A percentile compares a stretch with the other conserved stretches of the same genome.
These are phyloP conservation scores for Microcebus ravelobensis DNA, from an alignment of 2,113 vertebrate genomes.

Conservation along the genomic window DNA sequence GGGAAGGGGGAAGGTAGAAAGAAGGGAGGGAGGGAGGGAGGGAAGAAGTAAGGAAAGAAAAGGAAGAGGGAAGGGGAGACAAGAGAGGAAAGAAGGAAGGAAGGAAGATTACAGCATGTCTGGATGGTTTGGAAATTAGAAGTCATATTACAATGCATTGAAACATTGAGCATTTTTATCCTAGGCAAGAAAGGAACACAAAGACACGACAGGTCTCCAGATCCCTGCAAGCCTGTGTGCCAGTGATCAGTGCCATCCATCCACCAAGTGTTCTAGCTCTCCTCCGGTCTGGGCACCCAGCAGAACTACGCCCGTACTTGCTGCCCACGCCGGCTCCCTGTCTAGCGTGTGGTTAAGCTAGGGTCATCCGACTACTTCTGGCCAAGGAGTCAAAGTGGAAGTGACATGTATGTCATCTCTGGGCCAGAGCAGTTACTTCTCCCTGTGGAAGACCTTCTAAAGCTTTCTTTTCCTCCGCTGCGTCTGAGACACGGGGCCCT, in stretches of 20 bases:
- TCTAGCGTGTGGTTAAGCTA: not conserved
- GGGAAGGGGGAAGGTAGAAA: too few species aligned
- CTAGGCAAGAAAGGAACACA: not conserved
- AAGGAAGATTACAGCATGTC: not conserved
- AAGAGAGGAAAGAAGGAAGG: too few species aligned
- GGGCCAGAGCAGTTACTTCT: not conserved
- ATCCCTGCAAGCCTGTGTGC: not conserved
- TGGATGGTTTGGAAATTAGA: not conserved
- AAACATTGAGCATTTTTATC: constrained; percentile 1
- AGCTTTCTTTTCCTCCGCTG: not conserved
- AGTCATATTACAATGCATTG: not conserved
- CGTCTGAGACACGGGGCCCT: not conserved
- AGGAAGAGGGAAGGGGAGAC: too few species aligned
- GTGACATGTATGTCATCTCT: not conserved
- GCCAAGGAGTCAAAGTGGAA: not conserved
- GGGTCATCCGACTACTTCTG: not conserved
- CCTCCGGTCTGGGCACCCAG: not conserved
- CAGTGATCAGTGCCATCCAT: not conserved
- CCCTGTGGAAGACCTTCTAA: not conserved
- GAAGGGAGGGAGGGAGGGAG: too few species aligned
- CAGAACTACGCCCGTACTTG: not conserved
- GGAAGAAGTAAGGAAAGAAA: too few species aligned
- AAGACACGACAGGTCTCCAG: not conserved
- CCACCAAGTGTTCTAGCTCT: not conserved
- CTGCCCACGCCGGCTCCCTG: fast-evolving